Percentiles rank a stretch among this genome's conserved stretches.
Evolutionary conservation across 53 echinoderm and acorn worm genomes (phyloP).

Genomic region (Apostichopus leukothele): DNA sequence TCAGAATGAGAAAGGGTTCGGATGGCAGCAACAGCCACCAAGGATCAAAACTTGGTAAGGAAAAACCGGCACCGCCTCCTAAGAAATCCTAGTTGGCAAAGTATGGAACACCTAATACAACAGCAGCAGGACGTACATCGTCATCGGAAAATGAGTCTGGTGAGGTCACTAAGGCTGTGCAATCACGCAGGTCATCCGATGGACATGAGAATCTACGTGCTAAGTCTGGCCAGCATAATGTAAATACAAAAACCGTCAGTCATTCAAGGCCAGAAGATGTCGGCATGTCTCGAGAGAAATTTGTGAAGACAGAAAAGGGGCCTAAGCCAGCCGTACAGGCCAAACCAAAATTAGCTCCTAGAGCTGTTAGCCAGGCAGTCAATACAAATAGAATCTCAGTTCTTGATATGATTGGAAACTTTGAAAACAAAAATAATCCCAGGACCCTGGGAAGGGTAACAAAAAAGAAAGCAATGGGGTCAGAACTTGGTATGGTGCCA

Average conservation of each 20-base stretch:
- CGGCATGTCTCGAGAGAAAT: background rate
- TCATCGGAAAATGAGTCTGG: background rate
- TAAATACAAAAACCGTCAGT: background rate
- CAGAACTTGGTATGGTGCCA: background rate
- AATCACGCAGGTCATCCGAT: background rate
- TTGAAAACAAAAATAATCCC: background rate
- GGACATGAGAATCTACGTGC: background rate
- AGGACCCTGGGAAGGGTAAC: conserved; percentile 22
- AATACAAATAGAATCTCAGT: conserved; percentile 19
- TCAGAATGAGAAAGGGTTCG: background rate
- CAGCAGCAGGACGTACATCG: background rate
- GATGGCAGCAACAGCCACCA: background rate
- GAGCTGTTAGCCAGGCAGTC: background rate
- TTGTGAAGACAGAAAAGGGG: background rate
- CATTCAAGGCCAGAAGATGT: background rate
- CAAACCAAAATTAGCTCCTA: conserved; percentile 5
- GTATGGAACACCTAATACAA: background rate
- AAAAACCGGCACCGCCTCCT: conserved; percentile 1
- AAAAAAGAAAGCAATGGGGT: background rate
- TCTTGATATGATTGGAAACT: conserved; percentile 24
- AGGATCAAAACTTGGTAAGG: background rate
- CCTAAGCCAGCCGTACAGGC: background rate
- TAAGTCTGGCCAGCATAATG: background rate
- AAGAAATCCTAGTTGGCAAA: background rate
- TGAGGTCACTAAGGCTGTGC: background rate